Percentiles rank a stretch among this genome's conserved stretches.
Conservation (phyloP, 2,113 vertebrate species). For the Odontophorus gujanensis region DNA sequence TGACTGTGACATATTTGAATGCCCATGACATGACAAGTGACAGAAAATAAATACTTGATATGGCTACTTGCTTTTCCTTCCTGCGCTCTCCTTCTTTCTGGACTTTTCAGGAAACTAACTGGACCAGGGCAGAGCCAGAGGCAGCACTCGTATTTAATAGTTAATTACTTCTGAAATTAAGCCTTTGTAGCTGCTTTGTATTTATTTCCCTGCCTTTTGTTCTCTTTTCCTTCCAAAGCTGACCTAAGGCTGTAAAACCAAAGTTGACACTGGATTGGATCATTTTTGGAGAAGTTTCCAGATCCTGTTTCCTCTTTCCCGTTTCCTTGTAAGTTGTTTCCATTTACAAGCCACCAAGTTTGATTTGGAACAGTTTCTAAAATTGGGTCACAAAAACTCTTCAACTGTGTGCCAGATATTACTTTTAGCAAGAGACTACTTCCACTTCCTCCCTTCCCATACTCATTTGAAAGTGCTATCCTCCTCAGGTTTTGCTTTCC, state of each 20-base stretch:
- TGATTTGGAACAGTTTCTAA: background rate
- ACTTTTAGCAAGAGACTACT: background rate
- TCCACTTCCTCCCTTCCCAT: background rate
- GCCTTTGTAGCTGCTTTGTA: background rate
- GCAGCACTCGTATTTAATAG: fast-evolving
- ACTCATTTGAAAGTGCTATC: background rate
- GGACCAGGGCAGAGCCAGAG: background rate
- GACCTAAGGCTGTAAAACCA: background rate
- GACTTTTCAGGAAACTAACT: background rate
- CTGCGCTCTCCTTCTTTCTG: background rate
- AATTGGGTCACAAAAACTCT: background rate
- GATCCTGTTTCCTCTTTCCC: background rate
- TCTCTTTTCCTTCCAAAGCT: background rate
- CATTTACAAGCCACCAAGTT: background rate
- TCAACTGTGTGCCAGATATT: background rate
- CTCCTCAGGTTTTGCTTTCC: background rate
- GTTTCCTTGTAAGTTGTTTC: background rate
- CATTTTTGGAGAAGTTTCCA: background rate
- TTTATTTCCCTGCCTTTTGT: background rate
- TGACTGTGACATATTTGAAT: background rate
- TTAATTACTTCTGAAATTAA: background rate
- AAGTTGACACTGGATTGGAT: background rate
- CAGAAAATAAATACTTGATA: background rate
- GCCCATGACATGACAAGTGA: background rate
- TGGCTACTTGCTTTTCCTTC: background rate